Evolutionary conservation across 2,888 invertebrate genomes (phyloP), one percentile per base, ranked within the genome.

Genomic region (Aphidius colemani): DNA sequence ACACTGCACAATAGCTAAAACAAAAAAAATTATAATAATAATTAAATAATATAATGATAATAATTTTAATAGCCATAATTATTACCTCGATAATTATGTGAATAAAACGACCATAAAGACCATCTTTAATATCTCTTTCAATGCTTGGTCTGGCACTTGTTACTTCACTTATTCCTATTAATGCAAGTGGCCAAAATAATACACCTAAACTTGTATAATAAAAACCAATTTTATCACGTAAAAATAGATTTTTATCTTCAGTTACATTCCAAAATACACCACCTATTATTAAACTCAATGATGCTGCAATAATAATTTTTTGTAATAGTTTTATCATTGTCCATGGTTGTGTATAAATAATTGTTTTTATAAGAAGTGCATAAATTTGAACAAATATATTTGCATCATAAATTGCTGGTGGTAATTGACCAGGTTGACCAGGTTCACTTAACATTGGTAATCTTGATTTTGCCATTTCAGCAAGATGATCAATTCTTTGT

Each of bases 201-300:
- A 96, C 78, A 55, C 90, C 90, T 87, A 94, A 88, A 67, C 93
- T 89, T 39, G 90, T 86, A 80, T 94, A 94, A 80, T 95, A 93
- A 79, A 91, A 94, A n/a, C 95, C 95, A 65, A 94, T 81, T 64
- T 96, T 86, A 79, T 92, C 92, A 79, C 91, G 90, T 72, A 91
- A 86, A 49, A 87, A 86, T 58, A 92, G 78, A 83, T 92, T 88
- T 3, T 89, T 85, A 80, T 93, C 93, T 5, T 90, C 88, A 46
- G 89, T 85, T 6, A 95, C 87, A 77, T 95, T 94, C 94, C 95
- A 95, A 82, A 93, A 96, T 72, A 95, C 89, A 70, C 93, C 90
- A 49, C 96, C 96, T 44, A 93, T 88, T 70, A 93, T 85, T 60
- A 96, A 86, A 4, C 96, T 95, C 76, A 96, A 86, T 68, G 92